Evolutionary conservation across 2,888 invertebrate genomes (phyloP), one percentile per base, ranked within the genome.

Genomic region (Meteorus colon): DNA sequence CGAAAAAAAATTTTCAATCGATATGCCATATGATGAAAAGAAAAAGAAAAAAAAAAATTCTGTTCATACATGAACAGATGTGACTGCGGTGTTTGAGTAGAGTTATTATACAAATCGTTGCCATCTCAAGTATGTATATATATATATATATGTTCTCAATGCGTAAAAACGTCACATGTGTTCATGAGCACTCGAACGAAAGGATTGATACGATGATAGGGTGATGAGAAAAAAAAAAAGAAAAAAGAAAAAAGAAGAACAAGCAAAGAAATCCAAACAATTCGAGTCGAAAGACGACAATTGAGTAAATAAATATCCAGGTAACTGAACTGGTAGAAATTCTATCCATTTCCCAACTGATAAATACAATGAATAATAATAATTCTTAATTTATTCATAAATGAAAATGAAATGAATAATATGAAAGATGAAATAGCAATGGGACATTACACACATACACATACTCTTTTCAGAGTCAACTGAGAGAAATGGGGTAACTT

Each of bases 401-500:
- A 48, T 70, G 37, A 55, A 27, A 60, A 41, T 55, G 10, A 62
- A 31, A 16, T 27, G 4, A 71, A 75, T 67, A 70, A 70, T 51
- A 74, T n/a, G 72, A 48, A 73, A 75, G 69, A 72, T 77, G 79
- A 78, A 80, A 76, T 79, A 81, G 74, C 75, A 55, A 73, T 59
- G n/a, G 65, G 19, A 24, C 59, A 59, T 72, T 41, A 48, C 37
- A 60, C 73, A 60, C 27, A 67, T 65, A 69, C 74, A 75, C 74
- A 78, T 81, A 84, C 85, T 76, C 76, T 69, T 88, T 88, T 88
- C 86, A 86, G 86, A 86, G 83, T 84, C 87, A 88, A 87, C 86
- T 86, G 87, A 87, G 87, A 88, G 88, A 89, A 89, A 88, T 84
- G 76, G 73, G 59, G 60, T 72, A 73, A 89, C 89, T 89, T 89